phyloP scores from a whole-genome alignment of 1,140 invertebrate species.

The Orchestia grillus region DNA sequence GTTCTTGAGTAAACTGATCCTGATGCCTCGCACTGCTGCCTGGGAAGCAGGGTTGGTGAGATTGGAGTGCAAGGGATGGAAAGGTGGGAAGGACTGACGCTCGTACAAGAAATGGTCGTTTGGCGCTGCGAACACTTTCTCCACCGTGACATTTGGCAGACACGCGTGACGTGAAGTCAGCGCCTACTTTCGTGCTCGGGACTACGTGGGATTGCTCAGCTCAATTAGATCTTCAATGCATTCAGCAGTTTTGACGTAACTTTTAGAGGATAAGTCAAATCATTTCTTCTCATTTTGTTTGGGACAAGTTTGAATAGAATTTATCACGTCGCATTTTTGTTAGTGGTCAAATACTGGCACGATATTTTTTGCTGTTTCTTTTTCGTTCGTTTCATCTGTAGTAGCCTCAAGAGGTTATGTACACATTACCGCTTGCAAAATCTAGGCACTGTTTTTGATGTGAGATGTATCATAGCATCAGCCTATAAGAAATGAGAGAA shows the following conservation, averaged over 20 bases:
- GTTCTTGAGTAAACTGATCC: neutral
- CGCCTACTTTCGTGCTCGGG: conserved; percentile 13
- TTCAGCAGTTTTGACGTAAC: neutral
- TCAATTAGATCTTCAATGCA: neutral
- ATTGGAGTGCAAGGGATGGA: neutral
- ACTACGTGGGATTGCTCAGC: neutral
- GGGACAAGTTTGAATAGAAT: neutral
- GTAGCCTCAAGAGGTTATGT: neutral
- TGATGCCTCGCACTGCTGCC: neutral
- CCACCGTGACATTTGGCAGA: conserved; percentile 40
- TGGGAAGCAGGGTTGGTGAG: neutral
- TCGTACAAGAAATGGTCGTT: neutral
- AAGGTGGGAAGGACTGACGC: neutral
- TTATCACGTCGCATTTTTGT: neutral
- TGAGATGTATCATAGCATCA: neutral
- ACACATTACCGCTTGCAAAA: neutral
- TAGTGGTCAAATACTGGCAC: neutral
- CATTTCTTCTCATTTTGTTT: neutral
- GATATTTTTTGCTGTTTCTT: neutral
- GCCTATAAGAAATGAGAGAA: neutral
- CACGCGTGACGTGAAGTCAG: conserved; percentile 8
- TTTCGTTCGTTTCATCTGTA: neutral
- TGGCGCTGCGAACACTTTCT: conserved; percentile 30
- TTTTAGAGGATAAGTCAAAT: neutral
- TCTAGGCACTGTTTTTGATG: neutral